phyloP scores from a whole-genome alignment of 92 coral and sea anemone species.

The Virgularia gustaviana region DNA sequence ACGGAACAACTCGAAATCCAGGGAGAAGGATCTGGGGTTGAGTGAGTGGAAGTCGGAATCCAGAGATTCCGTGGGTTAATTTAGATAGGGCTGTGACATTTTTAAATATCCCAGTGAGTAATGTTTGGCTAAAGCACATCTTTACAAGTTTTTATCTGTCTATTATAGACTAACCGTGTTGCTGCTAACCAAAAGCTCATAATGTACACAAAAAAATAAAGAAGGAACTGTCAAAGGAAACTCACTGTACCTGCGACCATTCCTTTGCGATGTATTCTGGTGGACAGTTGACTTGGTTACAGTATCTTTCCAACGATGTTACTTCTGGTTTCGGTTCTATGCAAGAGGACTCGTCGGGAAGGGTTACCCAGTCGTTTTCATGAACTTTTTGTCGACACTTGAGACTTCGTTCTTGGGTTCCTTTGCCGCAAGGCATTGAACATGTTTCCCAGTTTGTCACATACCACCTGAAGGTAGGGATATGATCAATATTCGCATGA shows the following conservation, averaged over 20 bases:
- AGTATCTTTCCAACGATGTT: constrained; percentile 13
- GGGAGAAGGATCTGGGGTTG: no score
- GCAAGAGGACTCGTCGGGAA: neutral
- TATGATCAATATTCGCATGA: neutral
- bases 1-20: no score
- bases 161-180: no score
- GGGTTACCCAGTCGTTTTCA: constrained; percentile 19
- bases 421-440: constrained; percentile 70
- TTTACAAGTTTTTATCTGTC: no score
- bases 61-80: no score
- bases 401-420: constrained; percentile 57
- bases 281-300: constrained; percentile 53
- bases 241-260: constrained; percentile 58
- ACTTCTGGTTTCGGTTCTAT: constrained; percentile 17
- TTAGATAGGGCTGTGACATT: no score
- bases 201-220: no score
- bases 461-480: constrained; percentile 67
- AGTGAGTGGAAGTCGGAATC: no score
- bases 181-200: no score
- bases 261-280: constrained; percentile 48
- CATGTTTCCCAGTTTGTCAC: constrained; percentile 63
- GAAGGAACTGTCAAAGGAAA: no score
- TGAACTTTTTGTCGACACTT: constrained; percentile 62
- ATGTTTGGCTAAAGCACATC: no score
- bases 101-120: no score